A percentile compares a stretch with the other conserved stretches of the same genome.
phyloP scores from a whole-genome alignment of 1,140 invertebrate species.

The Pachyrhynchus sulphureomaculatus region DNA sequence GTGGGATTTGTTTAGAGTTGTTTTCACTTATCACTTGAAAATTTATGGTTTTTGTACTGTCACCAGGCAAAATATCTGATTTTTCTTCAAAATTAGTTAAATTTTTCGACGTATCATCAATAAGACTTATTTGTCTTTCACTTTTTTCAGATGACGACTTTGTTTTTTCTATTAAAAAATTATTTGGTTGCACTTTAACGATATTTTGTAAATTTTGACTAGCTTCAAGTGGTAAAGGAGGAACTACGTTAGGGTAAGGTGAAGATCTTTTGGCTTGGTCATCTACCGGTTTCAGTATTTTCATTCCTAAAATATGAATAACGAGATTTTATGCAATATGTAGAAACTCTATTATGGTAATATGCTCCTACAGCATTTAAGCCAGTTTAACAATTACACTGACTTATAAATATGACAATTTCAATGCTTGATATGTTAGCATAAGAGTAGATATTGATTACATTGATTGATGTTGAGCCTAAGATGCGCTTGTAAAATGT shows the following conservation, averaged over 20 bases:
- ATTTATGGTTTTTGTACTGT: neutral
- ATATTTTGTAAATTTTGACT: conserved; percentile 36
- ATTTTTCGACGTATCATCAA: conserved; percentile 3
- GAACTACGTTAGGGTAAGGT: conserved; percentile 11
- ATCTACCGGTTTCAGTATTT: conserved; percentile 23
- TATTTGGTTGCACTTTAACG: conserved; percentile 49
- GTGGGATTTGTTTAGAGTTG: neutral
- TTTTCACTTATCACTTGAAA: neutral
- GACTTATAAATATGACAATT: too few species aligned
- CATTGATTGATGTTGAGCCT: too few species aligned
- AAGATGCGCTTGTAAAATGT: too few species aligned
- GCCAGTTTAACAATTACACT: too few species aligned
- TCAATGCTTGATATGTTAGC: too few species aligned
- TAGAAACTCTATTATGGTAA: too few species aligned
- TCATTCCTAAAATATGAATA: conserved; percentile 7
- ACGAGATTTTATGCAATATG: too few species aligned
- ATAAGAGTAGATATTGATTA: too few species aligned
- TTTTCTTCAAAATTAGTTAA: conserved; percentile 3
- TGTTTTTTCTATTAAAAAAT: conserved; percentile 41
- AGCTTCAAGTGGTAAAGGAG: conserved; percentile 5
- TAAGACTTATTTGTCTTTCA: neutral
- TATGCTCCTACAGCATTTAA: too few species aligned
- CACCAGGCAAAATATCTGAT: neutral
- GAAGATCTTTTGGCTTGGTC: conserved; percentile 7
- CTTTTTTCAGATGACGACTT: neutral